Evolutionary conservation across 2,888 invertebrate genomes (phyloP).

Genomic region (Erannis defoliaria): DNA sequence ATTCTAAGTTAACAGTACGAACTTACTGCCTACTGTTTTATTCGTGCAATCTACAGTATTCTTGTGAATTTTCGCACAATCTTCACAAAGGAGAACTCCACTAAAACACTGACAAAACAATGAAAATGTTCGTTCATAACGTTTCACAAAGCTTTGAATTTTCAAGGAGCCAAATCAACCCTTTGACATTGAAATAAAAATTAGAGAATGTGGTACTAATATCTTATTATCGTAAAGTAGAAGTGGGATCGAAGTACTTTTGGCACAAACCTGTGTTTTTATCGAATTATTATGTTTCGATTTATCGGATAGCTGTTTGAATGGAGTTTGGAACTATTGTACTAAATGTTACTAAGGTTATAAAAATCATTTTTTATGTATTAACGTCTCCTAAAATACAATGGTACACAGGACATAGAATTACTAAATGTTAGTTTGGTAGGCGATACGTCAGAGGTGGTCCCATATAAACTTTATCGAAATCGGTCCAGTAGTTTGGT

Average conservation of each 20-base stretch:
- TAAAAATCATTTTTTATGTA: too few relatives aligned
- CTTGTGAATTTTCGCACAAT: constrained; percentile 12
- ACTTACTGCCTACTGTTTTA: background rate
- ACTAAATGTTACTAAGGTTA: background rate
- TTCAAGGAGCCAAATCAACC: constrained; percentile 43
- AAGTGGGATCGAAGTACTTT: constrained; percentile 42
- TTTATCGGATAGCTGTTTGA: constrained; percentile 10
- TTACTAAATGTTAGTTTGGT: too few relatives aligned
- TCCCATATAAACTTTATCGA: too few relatives aligned
- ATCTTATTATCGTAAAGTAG: constrained; percentile 43
- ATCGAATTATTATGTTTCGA: constrained; percentile 29
- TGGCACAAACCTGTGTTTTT: constrained; percentile 37
- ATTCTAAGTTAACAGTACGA: background rate
- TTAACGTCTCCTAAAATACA: too few relatives aligned
- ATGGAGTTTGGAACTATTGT: constrained; percentile 1
- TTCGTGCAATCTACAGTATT: constrained; percentile 9
- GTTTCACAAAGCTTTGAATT: constrained; percentile 41
- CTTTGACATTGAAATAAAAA: constrained; percentile 56
- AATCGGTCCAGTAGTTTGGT: too few relatives aligned
- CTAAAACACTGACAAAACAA: constrained; percentile 27
- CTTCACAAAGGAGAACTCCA: constrained; percentile 19
- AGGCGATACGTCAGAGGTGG: too few relatives aligned
- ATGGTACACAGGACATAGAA: too few relatives aligned
- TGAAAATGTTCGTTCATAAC: constrained; percentile 22
- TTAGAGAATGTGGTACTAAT: constrained; percentile 52